Evolutionary conservation across 1,140 invertebrate species (phyloP).

Genomic region (Musca domestica): DNA sequence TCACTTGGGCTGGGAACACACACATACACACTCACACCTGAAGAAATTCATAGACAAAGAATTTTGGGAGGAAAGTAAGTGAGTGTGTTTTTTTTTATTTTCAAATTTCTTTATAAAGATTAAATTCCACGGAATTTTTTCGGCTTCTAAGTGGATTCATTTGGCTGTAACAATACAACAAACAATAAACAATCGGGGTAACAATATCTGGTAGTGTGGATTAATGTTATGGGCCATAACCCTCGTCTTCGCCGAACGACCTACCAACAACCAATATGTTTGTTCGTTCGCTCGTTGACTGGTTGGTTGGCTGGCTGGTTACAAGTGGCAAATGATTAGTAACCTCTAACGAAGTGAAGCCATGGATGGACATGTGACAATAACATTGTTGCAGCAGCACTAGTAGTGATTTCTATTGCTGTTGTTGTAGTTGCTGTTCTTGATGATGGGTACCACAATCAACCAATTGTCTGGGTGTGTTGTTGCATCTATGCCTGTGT

Average conservation of each 20-base stretch:
- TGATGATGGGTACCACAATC: too few relatives aligned
- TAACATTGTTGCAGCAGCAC: too few relatives aligned
- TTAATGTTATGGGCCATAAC: conserved; percentile 11
- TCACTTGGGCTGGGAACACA: too few relatives aligned
- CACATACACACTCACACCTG: neutral
- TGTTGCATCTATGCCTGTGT: neutral
- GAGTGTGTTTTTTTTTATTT: too few relatives aligned
- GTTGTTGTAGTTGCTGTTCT: too few relatives aligned
- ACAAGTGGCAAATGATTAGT: conserved; percentile 17
- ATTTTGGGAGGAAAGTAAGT: too few relatives aligned
- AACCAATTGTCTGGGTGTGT: too few relatives aligned
- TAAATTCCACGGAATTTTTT: conserved; percentile 26
- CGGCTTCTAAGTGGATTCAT: conserved; percentile 26
- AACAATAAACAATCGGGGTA: neutral
- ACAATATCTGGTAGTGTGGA: conserved; percentile 1
- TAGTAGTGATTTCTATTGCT: too few relatives aligned
- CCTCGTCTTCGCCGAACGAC: too few relatives aligned
- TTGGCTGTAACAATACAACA: too few relatives aligned
- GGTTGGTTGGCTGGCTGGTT: neutral
- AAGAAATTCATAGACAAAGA: neutral
- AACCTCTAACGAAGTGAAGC: neutral
- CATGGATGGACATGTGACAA: neutral
- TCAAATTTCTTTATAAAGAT: conserved; percentile 11
- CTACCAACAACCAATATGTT: too few relatives aligned
- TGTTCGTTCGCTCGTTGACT: neutral